Conservation (phyloP, 2,888 invertebrate genomes). For the Halocaridina rubra region DNA sequence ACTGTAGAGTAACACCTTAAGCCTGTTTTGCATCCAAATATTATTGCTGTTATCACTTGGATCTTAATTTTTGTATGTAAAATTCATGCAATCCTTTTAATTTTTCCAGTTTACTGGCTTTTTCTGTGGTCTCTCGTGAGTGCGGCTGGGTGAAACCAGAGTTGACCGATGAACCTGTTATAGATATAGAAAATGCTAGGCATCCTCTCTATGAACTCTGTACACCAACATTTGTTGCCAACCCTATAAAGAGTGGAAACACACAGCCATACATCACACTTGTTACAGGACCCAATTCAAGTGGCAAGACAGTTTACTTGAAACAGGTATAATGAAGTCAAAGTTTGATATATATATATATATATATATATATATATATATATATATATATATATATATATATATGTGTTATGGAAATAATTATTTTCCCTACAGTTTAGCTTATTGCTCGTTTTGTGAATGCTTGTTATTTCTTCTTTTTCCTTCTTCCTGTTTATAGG, state of each 20-base stretch:
- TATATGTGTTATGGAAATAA: too few species aligned
- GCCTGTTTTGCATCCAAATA: too few species aligned
- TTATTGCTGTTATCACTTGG: too few species aligned
- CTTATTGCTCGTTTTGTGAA: too few species aligned
- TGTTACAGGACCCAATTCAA: slow-evolving; percentile 89
- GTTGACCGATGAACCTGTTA: slow-evolving; percentile 74
- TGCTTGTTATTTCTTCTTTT: background rate
- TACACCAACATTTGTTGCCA: slow-evolving; percentile 77
- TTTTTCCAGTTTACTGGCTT: slow-evolving; percentile 77
- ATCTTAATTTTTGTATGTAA: too few species aligned
- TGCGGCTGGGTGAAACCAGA: slow-evolving; percentile 76
- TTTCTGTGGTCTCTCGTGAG: slow-evolving; percentile 77
- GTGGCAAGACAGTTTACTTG: slow-evolving; percentile 92
- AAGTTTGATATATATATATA: background rate
- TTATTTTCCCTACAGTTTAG: too few species aligned
- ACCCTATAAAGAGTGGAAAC: slow-evolving; percentile 75
- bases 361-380: background rate
- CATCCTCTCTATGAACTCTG: slow-evolving; percentile 83
- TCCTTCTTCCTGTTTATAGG: slow-evolving; percentile 62
- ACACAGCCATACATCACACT: slow-evolving; percentile 75
- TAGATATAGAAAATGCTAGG: slow-evolving; percentile 77
- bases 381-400: background rate
- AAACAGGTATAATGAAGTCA: slow-evolving; percentile 74
- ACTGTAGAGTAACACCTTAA: too few species aligned
- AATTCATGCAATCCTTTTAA: background rate